Conservation (phyloP, 2,888 invertebrate species). For the Campaea margaritaria region DNA sequence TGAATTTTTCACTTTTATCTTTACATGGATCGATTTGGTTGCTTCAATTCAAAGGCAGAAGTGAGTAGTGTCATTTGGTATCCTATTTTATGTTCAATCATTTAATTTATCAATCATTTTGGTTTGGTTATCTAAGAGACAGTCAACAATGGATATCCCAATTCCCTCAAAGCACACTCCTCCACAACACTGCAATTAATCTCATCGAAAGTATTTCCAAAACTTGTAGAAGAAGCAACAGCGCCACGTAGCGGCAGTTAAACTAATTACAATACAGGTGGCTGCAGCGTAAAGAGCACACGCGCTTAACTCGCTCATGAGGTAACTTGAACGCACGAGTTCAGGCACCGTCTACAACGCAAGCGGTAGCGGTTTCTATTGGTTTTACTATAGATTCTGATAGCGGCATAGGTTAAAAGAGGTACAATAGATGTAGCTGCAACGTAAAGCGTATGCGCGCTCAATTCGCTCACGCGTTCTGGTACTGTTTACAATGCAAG, state of each 20-base stretch:
- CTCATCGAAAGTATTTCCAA: conserved; percentile 19
- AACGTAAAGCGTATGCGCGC: conserved; percentile 73
- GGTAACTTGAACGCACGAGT: conserved; percentile 64
- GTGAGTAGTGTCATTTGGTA: no score
- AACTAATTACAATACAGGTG: conserved; percentile 82
- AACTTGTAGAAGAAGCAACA: conserved; percentile 28
- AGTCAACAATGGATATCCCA: no score
- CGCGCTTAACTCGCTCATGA: conserved; percentile 67
- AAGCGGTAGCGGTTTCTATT: conserved; percentile 38
- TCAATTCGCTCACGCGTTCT: conserved; percentile 60
- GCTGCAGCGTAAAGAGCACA: conserved; percentile 73
- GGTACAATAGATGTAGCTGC: conserved; percentile 78
- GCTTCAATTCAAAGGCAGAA: no score
- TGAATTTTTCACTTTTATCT: no score
- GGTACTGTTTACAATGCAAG: background rate
- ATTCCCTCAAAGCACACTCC: conserved; percentile 1
- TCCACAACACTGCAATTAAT: conserved; percentile 17
- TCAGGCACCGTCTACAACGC: conserved; percentile 40
- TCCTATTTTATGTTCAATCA: no score
- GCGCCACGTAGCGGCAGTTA: conserved; percentile 62
- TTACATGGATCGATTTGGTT: no score
- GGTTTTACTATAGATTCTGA: no score
- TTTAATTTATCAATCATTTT: no score
- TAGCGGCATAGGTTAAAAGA: conserved; percentile 58
- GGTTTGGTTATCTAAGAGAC: no score